Evolutionary conservation across 2,888 invertebrate genomes (phyloP), one percentile per base, ranked within the genome.

Genomic region (Andrena chrysosceles): DNA sequence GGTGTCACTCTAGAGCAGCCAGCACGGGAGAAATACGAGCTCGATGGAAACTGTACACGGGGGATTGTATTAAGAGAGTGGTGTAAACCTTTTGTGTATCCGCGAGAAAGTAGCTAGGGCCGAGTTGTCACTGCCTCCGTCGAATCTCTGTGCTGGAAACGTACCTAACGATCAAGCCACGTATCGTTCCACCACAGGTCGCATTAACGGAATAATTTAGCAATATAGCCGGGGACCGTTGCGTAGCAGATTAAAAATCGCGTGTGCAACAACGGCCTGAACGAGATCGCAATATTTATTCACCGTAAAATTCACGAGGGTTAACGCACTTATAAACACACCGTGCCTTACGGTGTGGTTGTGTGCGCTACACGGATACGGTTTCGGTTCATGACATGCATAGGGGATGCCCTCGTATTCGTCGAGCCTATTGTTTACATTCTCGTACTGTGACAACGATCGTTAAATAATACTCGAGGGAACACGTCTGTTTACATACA

Each of bases 401-500:
- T 70, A 49, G 42, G 49, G 66, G 54, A 66, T 75, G 20, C 60
- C 20, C 35, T 80, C 35, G 63, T 64, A 62, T 8, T 48, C 54
- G 26, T 64, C 52, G 48, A 48, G 23, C 67, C 56, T 16, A 54
- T 78, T 87, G 83, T 87, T 87, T 85, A 87, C 71, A 62, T 70
- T 49, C 62, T 52, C 62, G 52, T 33, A 33, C 52, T 63, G 70
- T 33, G 73, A 68, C 29, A 49, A 54, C 64, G 64, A 66, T 20
- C 54, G 33, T 73, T 60, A 33, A 72, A 33, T 73, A 69, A 77
- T 64, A 59, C 7, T 42, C 42, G n/a, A 20, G 20, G 26, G 23
- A 48, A 56, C 64, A 66, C 52, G 62, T 49, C 49, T 67, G 62
- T 62, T 70, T 62, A 63, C 16, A 1, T 56, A 8, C 54, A 10